Evolutionary conservation across 1,140 invertebrate genomes (phyloP).

Genomic region (Zaprionus vittiger): DNA sequence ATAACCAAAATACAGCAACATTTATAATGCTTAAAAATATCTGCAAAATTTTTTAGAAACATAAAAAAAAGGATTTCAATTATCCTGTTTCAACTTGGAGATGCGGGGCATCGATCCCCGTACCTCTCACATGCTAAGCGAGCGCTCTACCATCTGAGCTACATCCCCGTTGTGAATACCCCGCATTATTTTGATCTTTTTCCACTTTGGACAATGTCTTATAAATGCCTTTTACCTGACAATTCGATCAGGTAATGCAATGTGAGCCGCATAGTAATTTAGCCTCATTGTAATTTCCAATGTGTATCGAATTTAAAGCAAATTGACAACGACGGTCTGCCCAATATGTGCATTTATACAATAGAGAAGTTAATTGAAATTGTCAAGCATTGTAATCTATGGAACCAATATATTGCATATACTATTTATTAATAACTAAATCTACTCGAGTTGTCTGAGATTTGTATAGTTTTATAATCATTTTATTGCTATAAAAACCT

Average conservation of each 20-base stretch:
- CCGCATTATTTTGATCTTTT: conserved; percentile 30
- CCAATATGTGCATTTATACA: no score
- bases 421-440: no score
- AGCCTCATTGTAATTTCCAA: conserved; percentile 36
- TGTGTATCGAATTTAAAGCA: conserved; percentile 42
- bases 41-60: background rate
- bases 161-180: conserved; percentile 83
- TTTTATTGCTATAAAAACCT: background rate
- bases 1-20: no score
- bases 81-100: conserved; percentile 71
- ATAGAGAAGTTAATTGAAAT: no score
- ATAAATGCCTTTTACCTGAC: background rate
- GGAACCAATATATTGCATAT: no score
- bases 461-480: no score
- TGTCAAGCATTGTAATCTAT: no score
- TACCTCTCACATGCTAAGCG: conserved; percentile 94
- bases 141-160: conserved; percentile 94
- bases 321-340: background rate
- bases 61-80: conserved; percentile 14
- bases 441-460: no score
- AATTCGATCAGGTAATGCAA: background rate
- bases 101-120: conserved; percentile 92
- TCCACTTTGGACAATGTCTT: conserved; percentile 10
- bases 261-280: conserved; percentile 51
- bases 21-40: background rate